A percentile compares a stretch with the other conserved stretches of the same genome.
phyloP scores from a whole-genome alignment of 2,113 vertebrate genomes.

The Rynchops niger region DNA sequence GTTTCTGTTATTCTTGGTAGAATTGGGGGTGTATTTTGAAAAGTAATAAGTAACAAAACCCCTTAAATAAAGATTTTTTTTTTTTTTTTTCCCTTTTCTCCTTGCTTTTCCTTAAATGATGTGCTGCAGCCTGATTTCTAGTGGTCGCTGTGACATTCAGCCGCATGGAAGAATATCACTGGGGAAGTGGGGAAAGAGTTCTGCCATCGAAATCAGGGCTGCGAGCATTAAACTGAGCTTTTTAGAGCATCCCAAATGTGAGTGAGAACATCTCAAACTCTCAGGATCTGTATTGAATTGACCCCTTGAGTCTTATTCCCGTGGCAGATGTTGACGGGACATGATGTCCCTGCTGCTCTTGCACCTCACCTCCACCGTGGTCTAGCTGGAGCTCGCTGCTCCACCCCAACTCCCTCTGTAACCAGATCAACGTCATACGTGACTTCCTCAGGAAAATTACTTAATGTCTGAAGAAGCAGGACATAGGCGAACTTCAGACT shows the following conservation, averaged over 20 bases:
- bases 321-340: neutral
- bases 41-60: conserved; percentile 8
- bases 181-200: neutral
- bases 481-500: neutral
- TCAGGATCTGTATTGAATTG: neutral
- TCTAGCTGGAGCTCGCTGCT: neutral
- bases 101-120: neutral
- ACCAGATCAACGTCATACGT: neutral
- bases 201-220: neutral
- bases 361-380: neutral
- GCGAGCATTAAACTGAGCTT: rapidly evolving
- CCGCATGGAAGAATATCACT: rapidly evolving
- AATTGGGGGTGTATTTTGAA: neutral
- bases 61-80: neutral
- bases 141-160: neutral
- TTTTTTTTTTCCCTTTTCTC: neutral
- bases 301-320: neutral
- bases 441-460: conserved; percentile 66
- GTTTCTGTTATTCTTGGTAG: conserved; percentile 11
- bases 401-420: neutral
- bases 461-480: conserved; percentile 51
- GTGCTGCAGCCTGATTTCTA: neutral
- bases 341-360: neutral
- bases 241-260: neutral
- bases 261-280: neutral